Base-by-base conservation (phyloP, 2,797 vertebrate genomes). In the Silurus lanzhouensis region DNA sequence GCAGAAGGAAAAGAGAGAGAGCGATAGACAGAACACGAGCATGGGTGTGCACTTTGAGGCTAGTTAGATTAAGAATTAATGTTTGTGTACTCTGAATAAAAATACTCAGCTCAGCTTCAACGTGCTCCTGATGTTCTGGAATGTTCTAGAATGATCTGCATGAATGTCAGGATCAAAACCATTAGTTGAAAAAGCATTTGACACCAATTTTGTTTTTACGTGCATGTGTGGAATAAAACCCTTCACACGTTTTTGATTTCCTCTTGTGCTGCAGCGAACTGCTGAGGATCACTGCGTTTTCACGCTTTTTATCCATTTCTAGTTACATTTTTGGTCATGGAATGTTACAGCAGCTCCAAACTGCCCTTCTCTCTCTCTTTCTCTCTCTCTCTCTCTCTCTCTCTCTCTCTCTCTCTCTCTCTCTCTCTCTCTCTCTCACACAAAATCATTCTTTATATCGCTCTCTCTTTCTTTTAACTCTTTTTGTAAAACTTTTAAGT, bases 1-100 rank as follows among this genome's bases (percentile, higher is more conserved):
- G 71, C 48, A 81, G 83, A 79, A 78, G 76, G 38, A 31, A 61
- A 57, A 60, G 60, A 46, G 74, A 76, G 25, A 58, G n/a, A 76
- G 55, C 58, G 74, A 52, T 52, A 57, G 74, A 38, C 7, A 76
- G 74, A 76, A 13, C 5, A 44, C 5, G 75, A 44, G 27, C 0
- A 4, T 5, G 75, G 25, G 38, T 61, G 19, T 61, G 57, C 57
- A 61, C 76, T 78, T 78, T 61, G 57, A 44, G 75, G 60, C 75
- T 19, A 60, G 60, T 44, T 22, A 44, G 19, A 78, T 78, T 78
- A 78, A 78, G 57, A 61, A 61, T 78, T 78, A 31, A 78, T 61
- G 76, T 57, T 14, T 1, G 5, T 44, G 76, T 55, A 78, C 76
- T 52, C 48, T 10, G 48, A 10, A 38, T 38, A 38, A 38, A 38